Base-by-base conservation (phyloP, 1,140 invertebrate genomes). In the silkworm (Bombyx mori) region DNA sequence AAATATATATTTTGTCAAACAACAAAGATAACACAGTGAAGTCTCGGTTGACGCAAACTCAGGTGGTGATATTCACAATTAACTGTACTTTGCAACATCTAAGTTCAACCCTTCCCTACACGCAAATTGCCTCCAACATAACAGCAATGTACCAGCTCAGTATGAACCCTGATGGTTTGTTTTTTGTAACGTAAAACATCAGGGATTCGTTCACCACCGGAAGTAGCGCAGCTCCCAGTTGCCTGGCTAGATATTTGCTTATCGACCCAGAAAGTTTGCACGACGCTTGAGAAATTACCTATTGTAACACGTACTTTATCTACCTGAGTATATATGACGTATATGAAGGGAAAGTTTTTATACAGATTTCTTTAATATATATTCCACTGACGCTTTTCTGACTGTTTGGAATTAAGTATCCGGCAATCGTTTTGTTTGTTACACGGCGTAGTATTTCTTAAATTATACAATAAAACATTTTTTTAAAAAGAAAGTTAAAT, bases 251-350 rank as follows among this genome's bases (percentile, higher is more conserved):
- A 62, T 58, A 54, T 59, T 69, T 63, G 61, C 64, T 72, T 73
- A 75, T 73, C 69, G 69, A 77, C 63, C 64, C 54, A 59, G 51
- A 59, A 54, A 65, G 47, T 69, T 66, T 58, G 58, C 56, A 70
- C 61, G 55, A 49, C 60, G 57, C 61, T 54, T 10, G 63, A 69
- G 58, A 64, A 69, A 69, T 65, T 69, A 57, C 60, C 54, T 49
- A 56, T 56, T 56, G 54, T 56, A 56, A 10, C 22, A 49, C 42
- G 10, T 56, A 48, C 12, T 35, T 6, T 26, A 46, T 56, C 45
- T 48, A 44, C 18, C 50, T 52, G 51, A 35, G 45, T 58, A 52
- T 47, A 51, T 51, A 44, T 48, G 26, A 48, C 10, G 26, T 47
- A 45, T 26, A 46, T 22, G n/a, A 35, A 35, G 26, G 26, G 26